These are phyloP conservation scores for Drosophila neutralis DNA, from an alignment of 2,888 invertebrate genomes.

Conservation along the genomic window DNA sequence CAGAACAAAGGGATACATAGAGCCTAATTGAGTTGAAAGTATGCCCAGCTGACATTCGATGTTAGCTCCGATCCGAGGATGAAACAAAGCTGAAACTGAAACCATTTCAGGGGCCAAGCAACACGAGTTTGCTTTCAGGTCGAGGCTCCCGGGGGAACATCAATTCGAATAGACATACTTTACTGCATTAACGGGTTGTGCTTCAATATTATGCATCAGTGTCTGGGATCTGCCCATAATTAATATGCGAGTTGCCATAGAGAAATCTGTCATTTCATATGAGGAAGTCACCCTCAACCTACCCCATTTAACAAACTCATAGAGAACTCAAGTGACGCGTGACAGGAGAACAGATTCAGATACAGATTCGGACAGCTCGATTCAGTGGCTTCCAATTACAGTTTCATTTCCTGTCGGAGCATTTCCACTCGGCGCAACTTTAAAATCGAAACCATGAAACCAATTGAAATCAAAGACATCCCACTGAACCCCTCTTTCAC, in stretches of 20 bases:
- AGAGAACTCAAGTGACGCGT: conserved; percentile 17
- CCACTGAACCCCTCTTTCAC: conserved; percentile 7
- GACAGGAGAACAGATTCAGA: conserved; percentile 18
- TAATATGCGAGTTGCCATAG: conserved; percentile 67
- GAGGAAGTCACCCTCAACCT: conserved; percentile 23
- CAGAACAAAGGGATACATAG: conserved; percentile 43
- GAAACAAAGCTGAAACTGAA: conserved; percentile 37
- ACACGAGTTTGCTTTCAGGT: conserved; percentile 45
- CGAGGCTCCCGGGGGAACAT: conserved; percentile 42
- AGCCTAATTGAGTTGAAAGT: conserved; percentile 34
- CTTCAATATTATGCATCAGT: conserved; percentile 29
- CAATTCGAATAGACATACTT: conserved; percentile 35
- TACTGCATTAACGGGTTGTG: conserved; percentile 28
- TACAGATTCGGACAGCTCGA: conserved; percentile 40
- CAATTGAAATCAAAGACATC: conserved; percentile 60
- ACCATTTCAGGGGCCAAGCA: conserved; percentile 7
- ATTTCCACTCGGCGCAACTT: conserved; percentile 38
- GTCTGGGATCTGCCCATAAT: conserved; percentile 53
- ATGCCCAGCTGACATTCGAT: conserved; percentile 2
- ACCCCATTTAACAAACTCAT: conserved; percentile 19
- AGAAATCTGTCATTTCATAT: conserved; percentile 47
- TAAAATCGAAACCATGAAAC: conserved; percentile 45
- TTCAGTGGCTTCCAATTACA: conserved; percentile 65
- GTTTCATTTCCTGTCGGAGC: conserved; percentile 52
- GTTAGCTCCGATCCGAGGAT: conserved; percentile 9